phyloP scores from a whole-genome alignment of 2,113 vertebrate species.

The Indicator maculatus region DNA sequence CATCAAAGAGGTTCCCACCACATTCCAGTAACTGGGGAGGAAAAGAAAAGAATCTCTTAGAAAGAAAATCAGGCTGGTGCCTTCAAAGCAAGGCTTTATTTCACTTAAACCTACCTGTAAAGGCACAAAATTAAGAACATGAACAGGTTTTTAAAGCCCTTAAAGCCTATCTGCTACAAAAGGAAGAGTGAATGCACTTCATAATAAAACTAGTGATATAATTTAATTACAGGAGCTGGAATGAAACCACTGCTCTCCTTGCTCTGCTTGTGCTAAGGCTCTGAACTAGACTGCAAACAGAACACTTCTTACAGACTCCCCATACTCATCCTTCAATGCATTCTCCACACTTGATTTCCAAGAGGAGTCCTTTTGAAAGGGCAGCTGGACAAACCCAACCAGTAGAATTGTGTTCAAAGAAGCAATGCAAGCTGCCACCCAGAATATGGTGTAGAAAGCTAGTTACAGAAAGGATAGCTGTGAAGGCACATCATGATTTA shows the following conservation, averaged over 20 bases:
- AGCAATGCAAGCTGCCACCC: fast-evolving
- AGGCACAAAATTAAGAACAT: neutral
- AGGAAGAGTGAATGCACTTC: neutral
- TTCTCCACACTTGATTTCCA: neutral
- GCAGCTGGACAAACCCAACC: neutral
- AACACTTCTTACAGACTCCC: neutral
- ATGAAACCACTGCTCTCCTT: neutral
- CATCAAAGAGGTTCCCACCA: slow-evolving; percentile 94
- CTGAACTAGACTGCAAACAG: neutral
- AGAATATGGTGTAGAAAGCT: neutral
- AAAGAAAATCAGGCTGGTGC: neutral
- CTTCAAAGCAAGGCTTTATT: neutral
- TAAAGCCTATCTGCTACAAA: neutral
- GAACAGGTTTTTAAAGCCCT: neutral
- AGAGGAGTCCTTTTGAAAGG: neutral
- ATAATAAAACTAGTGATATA: neutral
- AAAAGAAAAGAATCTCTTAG: slow-evolving; percentile 9
- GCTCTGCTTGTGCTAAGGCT: neutral
- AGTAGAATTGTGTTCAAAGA: neutral
- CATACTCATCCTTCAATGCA: neutral
- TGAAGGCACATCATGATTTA: neutral
- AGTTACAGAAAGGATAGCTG: neutral
- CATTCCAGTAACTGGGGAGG: slow-evolving; percentile 89
- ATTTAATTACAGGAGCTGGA: neutral
- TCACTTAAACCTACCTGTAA: neutral